Conservation (phyloP, 2,113 vertebrate species). For the Echinops telfairi region DNA sequence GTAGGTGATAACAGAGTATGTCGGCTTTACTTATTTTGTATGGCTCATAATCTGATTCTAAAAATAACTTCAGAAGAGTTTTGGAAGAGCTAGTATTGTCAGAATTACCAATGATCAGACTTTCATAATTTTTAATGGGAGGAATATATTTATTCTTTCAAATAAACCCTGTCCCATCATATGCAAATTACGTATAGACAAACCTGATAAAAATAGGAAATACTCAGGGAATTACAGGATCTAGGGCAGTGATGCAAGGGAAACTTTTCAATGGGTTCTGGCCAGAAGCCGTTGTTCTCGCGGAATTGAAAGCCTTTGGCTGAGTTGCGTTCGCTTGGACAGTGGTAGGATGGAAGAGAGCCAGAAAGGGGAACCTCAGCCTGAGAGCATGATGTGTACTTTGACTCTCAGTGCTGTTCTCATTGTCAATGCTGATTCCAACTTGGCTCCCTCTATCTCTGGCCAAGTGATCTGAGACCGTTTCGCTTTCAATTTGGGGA, state of each 20-base stretch:
- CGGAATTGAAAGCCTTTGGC: neutral
- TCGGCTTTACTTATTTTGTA: neutral
- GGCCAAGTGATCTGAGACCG: neutral
- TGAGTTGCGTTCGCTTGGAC: neutral
- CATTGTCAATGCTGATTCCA: neutral
- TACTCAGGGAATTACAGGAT: neutral
- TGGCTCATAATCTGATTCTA: neutral
- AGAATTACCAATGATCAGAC: neutral
- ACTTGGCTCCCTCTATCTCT: neutral
- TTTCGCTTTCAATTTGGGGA: slow-evolving; percentile 24
- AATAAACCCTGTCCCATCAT: neutral
- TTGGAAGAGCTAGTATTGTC: neutral
- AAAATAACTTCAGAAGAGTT: slow-evolving; percentile 18
- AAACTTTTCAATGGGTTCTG: too few relatives aligned
- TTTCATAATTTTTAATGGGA: neutral
- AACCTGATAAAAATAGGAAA: neutral
- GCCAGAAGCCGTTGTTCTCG: neutral
- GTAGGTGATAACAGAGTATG: neutral
- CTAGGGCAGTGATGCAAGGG: neutral
- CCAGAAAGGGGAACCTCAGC: neutral
- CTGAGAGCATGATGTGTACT: neutral
- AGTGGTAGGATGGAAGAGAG: neutral
- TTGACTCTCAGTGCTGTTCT: neutral
- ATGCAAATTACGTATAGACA: neutral
- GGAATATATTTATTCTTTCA: neutral